Evolutionary conservation across 2,888 invertebrate species (phyloP), one percentile per base, ranked within the genome.

Genomic region (Eudasyphora cyanicolor): DNA sequence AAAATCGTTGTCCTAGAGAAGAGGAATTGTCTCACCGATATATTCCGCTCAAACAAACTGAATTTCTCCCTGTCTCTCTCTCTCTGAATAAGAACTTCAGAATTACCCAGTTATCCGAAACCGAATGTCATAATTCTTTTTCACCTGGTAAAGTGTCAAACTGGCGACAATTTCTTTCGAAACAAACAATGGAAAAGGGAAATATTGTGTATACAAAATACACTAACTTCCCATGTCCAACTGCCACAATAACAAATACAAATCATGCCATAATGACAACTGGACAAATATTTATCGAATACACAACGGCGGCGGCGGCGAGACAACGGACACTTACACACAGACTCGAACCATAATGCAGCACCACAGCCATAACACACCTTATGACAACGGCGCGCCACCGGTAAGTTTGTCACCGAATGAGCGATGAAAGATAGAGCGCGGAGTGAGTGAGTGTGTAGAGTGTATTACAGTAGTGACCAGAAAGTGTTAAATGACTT

Each of bases 221-320:
- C 57, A 42, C 69, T 69, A 81, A 77, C 76, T 81, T 77, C 49
- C n/a, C n/a, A n/a, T n/a, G n/a, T n/a, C n/a, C 73, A 71, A 73
- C 49, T 64, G 45, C 64, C 29, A 64, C 27, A 42, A 42, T 42
- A 67, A 73, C 57, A 81, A 73, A 81, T 77, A 74, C 67, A 57
- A 45, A 67, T 81, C 73, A 76, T 77, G 45, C 45, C 57, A 60
- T 74, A 82, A 79, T 79, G 79, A 79, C 82, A 82, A 82, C 75
- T 76, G 42, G 71, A 73, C 70, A 79, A 79, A 79, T 79, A 82
- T 82, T 77, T 74, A 74, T 77, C 77, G 60, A 73, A 75, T 8
- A 80, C 24, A 67, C 62, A 78, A n/a, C 21, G 35, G 42, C 6
- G 35, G 60, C 21, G 35, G 42, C 6, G 35, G 60, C 24, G 57